phyloP scores from a whole-genome alignment of 1,140 invertebrate species.

The Bombus picipes region DNA sequence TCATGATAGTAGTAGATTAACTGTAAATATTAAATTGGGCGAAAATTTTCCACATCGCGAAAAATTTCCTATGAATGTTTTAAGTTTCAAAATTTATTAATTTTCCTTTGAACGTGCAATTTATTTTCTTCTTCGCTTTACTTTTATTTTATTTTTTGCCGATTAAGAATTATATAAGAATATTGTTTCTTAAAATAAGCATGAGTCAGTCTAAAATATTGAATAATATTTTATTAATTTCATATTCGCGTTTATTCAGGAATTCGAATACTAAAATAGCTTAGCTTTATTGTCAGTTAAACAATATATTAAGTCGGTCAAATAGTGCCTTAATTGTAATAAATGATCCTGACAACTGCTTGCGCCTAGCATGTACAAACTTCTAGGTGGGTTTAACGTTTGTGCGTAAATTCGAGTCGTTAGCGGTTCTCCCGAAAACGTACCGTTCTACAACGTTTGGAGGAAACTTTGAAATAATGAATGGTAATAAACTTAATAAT shows the following conservation, averaged over 20 bases:
- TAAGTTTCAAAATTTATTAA: too few relatives aligned
- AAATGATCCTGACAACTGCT: slow-evolving; percentile 27
- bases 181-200: neutral
- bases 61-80: too few relatives aligned
- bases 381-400: slow-evolving; percentile 21
- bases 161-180: neutral
- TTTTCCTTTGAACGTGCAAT: neutral
- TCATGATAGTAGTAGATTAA: too few relatives aligned
- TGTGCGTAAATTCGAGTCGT: slow-evolving; percentile 41
- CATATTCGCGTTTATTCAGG: neutral
- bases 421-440: slow-evolving; percentile 27
- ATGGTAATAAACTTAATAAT: slow-evolving; percentile 22
- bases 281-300: neutral
- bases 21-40: too few relatives aligned
- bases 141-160: neutral
- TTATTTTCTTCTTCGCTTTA: neutral
- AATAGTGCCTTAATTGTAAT: slow-evolving; percentile 12
- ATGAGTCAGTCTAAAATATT: neutral
- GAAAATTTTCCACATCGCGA: too few relatives aligned
- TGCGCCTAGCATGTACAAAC: slow-evolving; percentile 22
- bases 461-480: slow-evolving; percentile 16
- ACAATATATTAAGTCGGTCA: slow-evolving; percentile 20
- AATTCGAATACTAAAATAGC: neutral
- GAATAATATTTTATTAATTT: neutral
- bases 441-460: neutral